A percentile compares a stretch with the other conserved stretches of the same genome.
Conservation (phyloP, 2,888 invertebrate species). For the Chelonus formosanus region DNA sequence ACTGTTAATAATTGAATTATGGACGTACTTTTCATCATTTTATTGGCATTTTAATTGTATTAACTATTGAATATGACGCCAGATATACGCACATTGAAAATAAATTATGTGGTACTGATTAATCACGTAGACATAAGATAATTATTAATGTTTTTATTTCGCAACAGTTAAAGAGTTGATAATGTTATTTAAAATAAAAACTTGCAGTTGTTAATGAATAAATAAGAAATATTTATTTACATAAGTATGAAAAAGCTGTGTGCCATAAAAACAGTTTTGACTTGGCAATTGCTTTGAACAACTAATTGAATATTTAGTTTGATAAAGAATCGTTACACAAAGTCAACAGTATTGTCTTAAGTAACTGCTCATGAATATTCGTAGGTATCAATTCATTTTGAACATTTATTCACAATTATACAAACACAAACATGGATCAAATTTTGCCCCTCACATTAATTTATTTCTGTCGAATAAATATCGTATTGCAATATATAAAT, state of each 20-base stretch:
- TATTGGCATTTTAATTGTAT: no score
- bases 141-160: no score
- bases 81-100: no score
- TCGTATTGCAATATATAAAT: slow-evolving; percentile 8
- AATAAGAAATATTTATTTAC: not conserved
- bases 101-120: no score
- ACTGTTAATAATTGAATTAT: no score
- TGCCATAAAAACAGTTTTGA: slow-evolving; percentile 40
- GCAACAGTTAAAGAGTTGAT: no score
- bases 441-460: not conserved
- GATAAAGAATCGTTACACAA: slow-evolving; percentile 19
- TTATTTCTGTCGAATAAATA: not conserved
- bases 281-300: slow-evolving; percentile 28
- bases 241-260: slow-evolving; percentile 39
- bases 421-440: not conserved
- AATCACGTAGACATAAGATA: no score
- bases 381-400: slow-evolving; percentile 4
- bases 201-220: no score
- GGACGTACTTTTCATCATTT: no score
- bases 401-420: slow-evolving; percentile 9
- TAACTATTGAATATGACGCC: no score
- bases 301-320: slow-evolving; percentile 8
- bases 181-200: no score
- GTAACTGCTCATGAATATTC: slow-evolving; percentile 25
- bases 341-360: slow-evolving; percentile 32